Evolutionary conservation across 1,140 invertebrate genomes (phyloP), one percentile per base, ranked within the genome.

Genomic region (Melitaea cinxia): DNA sequence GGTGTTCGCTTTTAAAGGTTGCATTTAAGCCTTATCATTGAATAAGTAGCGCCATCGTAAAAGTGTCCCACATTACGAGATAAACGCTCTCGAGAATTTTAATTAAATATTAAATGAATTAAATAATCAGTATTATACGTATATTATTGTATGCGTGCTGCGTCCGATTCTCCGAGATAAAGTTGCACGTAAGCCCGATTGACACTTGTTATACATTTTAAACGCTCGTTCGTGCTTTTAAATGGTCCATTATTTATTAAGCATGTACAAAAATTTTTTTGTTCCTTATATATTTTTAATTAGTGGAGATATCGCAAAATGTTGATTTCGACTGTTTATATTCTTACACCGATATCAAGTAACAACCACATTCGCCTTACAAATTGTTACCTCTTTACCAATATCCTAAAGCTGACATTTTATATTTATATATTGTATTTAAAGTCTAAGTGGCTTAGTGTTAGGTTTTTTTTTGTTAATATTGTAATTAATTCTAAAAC

Each of bases 31-130:
- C 79, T 88, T 90, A 90, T 90, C 88, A 79, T 81, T 77, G 66
- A 83, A 76, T 80, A 83, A 82, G 88, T 82, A 89, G 85, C 80
- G 81, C 82, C 85, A 81, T 90, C 88, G 86, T 88, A 87, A 89
- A 89, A 85, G 85, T 89, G 86, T 88, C 86, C 88, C 83, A 89
- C 85, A 89, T 89, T 89, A 85, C 78, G 83, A 88, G 86, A 89
- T 89, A 90, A 90, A 84, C 80, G 83, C 78, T 87, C 83, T 82
- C 80, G 86, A 83, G 85, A 88, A 90, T 88, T 88, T 90, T 88
- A 90, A 88, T 90, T 90, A 89, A 90, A 90, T 90, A 89, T 89
- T 89, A 90, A 88, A 85, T 65, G 85, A 90, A 89, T 89, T 84
- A 85, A 89, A 90, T 89, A 87, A 89, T 90, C 88, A 89, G 86